A percentile compares a stretch with the other conserved stretches of the same genome.
phyloP scores from a whole-genome alignment of 2,113 vertebrate species.

The Macrotis lagotis region DNA sequence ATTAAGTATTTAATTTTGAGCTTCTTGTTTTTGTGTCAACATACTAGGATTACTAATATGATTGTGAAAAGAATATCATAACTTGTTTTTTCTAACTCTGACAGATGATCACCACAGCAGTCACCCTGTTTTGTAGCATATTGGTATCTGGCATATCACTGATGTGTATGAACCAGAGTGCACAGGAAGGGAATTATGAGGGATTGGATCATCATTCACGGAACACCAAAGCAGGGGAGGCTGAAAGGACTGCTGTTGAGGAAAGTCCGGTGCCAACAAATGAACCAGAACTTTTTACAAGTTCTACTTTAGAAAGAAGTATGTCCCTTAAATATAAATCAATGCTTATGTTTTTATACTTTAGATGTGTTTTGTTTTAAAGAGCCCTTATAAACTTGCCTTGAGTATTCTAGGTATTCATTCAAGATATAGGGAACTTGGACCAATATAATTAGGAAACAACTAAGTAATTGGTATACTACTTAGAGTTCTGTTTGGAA shows the following conservation, averaged over 20 bases:
- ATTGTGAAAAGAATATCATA: conserved; percentile 6
- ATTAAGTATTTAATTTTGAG: neutral
- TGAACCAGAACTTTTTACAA: conserved; percentile 60
- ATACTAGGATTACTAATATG: conserved; percentile 12
- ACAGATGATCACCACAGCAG: conserved; percentile 91
- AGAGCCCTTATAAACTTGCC: neutral
- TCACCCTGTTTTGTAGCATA: conserved; percentile 88
- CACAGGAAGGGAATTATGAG: conserved; percentile 85
- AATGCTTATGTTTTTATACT: conserved; percentile 3
- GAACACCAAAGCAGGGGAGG: conserved; percentile 76
- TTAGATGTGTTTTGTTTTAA: conserved; percentile 25
- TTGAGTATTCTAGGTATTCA: conserved; percentile 38
- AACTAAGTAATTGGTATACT: conserved; percentile 10
- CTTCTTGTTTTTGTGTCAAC: neutral
- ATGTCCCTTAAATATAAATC: conserved; percentile 26
- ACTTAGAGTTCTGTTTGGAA: conserved; percentile 32
- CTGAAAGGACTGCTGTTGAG: conserved; percentile 76
- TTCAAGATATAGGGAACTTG: conserved; percentile 35
- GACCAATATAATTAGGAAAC: conserved; percentile 29
- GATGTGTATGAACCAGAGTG: conserved; percentile 91
- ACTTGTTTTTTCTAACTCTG: conserved; percentile 23
- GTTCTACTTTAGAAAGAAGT: conserved; percentile 84
- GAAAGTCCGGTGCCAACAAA: conserved; percentile 64
- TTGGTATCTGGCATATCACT: conserved; percentile 89
- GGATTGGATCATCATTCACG: conserved; percentile 82